Base-by-base conservation (phyloP, 2,888 invertebrate genomes). In the Watsonalla binaria region DNA sequence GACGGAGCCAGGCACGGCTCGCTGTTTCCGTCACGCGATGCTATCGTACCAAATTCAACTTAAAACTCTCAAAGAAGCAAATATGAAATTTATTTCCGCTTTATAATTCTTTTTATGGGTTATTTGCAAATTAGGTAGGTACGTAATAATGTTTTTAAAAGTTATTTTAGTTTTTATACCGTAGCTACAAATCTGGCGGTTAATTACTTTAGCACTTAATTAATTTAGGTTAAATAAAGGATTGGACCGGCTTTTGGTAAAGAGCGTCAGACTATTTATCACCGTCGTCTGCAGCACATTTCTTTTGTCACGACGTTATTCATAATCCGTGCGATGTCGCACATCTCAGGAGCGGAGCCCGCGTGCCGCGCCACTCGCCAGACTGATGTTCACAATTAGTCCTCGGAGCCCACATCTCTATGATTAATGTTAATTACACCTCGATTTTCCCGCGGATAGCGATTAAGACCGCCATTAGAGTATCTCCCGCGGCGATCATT, bases 351-450 rank as follows among this genome's bases (percentile, higher is more conserved):
- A 57, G 61, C 59, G 55, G 65, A 58, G 57, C 56, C 60, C 58
- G 54, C 56, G 51, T 49, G 45, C 53, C 37, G 51, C 51, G 45
- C 53, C 37, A 62, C 63, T 65, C 75, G 57, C 66, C 63, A 60
- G 74, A 80, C 70, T 79, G 76, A 85, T 82, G 80, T 68, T 72
- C 72, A 75, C 80, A 80, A 87, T 85, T 84, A 86, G 72, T 82
- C 74, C 78, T 74, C 72, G 56, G 68, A 74, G 73, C 74, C 74
- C 80, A 76, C 80, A 78, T 82, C 76, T 74, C 76, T 82, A 81
- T 86, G 88, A 90, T 86, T 82, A 83, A 90, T 86, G 84, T 79
- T 88, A 86, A 88, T 88, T 86, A 83, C 81, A 76, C 78, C 82
- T 80, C 80, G 77, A 80, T 83, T 80, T 80, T 77, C 77, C 67